Percentiles rank a stretch among this genome's conserved stretches.
phyloP scores from a whole-genome alignment of 2,888 invertebrate species.

The Epistrophe eligans region DNA sequence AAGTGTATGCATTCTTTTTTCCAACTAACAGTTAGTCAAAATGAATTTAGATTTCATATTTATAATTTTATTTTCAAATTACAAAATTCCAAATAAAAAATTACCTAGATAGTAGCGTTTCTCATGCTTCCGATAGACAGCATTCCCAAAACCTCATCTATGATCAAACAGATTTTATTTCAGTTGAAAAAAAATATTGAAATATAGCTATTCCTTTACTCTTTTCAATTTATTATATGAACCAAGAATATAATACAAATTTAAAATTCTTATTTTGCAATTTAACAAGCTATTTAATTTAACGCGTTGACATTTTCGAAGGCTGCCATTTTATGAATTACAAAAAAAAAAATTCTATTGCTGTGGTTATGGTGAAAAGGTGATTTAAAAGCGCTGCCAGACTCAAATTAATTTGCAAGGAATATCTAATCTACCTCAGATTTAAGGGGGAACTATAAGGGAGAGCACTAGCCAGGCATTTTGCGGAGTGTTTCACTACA shows the following conservation, averaged over 20 bases:
- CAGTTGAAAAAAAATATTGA: not conserved
- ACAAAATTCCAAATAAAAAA: not conserved
- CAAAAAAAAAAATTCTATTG: too few relatives aligned
- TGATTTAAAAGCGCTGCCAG: too few relatives aligned
- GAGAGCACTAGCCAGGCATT: too few relatives aligned
- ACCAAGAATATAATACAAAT: not conserved
- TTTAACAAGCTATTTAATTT: constrained; percentile 47
- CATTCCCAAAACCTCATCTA: not conserved
- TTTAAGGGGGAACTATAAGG: too few relatives aligned
- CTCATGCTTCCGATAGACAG: not conserved
- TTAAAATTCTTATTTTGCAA: constrained; percentile 3
- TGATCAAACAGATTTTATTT: not conserved
- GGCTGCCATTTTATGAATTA: too few relatives aligned
- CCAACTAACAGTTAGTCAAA: not conserved
- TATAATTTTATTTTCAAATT: not conserved
- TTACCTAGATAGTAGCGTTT: not conserved
- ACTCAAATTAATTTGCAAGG: too few relatives aligned
- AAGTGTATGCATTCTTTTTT: too few relatives aligned
- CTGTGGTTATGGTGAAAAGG: too few relatives aligned
- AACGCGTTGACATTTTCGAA: constrained; percentile 70
- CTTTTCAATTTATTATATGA: constrained; percentile 1
- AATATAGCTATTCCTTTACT: not conserved
- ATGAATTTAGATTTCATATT: not conserved
- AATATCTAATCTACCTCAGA: too few relatives aligned
- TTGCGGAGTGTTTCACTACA: too few relatives aligned